Conservation (phyloP, 1,140 invertebrate species). For the Procambarus clarkii region DNA sequence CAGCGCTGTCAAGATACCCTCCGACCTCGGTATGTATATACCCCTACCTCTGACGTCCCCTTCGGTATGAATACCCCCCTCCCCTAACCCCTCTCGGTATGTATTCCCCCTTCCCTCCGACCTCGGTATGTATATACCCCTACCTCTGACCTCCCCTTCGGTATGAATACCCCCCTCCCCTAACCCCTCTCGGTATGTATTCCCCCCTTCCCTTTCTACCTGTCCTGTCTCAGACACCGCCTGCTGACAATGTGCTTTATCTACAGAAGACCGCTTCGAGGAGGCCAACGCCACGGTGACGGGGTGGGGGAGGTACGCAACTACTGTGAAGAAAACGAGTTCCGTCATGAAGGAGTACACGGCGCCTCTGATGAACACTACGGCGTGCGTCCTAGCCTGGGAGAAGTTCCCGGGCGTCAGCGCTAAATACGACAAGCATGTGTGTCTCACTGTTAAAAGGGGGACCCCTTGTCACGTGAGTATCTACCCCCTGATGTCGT, state of each 20-base stretch:
- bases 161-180: no score
- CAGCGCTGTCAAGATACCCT: conserved; percentile 49
- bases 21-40: conserved; percentile 14
- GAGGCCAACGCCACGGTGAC: conserved; percentile 40
- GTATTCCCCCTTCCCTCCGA: not conserved
- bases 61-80: no score
- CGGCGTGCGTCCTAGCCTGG: conserved; percentile 67
- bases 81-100: no score
- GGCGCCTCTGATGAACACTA: conserved; percentile 71
- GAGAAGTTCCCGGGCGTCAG: conserved; percentile 76
- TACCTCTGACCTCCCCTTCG: no score
- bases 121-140: not conserved
- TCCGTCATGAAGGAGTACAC: conserved; percentile 45
- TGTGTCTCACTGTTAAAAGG: conserved; percentile 78
- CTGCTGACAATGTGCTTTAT: no score
- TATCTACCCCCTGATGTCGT: not conserved
- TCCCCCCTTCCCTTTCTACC: no score
- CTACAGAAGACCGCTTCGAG: conserved; percentile 42
- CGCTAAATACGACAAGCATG: conserved; percentile 74
- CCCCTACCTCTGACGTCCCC: no score
- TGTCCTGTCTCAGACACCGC: no score
- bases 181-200: no score
- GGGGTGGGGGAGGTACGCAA: conserved; percentile 73
- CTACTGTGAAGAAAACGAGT: conserved; percentile 69
- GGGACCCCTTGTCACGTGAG: conserved; percentile 76